Evolutionary conservation across 30 jellyfish, hydroid and myxozoan species (phyloP).

Genomic region (Nemopilema nomurai): DNA sequence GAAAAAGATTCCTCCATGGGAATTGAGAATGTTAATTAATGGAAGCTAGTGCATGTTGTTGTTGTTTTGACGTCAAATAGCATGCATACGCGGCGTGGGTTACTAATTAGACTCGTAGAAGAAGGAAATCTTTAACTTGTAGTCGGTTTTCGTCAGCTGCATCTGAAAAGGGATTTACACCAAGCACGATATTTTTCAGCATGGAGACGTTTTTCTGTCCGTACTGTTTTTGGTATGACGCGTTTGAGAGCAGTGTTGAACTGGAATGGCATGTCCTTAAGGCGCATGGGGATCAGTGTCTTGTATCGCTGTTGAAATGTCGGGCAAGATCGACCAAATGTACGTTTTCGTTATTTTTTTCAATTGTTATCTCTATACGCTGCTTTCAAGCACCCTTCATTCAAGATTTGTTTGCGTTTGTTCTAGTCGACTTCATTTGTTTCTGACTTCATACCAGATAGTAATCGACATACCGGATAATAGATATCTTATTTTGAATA

Average conservation of each 20-base stretch:
- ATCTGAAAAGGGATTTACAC: background rate
- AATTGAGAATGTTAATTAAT: no score
- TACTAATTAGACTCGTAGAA: no score
- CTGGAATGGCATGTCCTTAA: conserved; percentile 45
- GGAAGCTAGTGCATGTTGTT: no score
- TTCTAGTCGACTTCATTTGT: no score
- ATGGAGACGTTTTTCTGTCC: conserved; percentile 2
- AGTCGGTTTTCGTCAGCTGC: no score
- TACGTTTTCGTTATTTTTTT: background rate
- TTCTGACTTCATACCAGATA: no score
- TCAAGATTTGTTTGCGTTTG: no score
- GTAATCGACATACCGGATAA: no score
- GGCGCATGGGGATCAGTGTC: conserved; percentile 1
- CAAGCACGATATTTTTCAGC: background rate
- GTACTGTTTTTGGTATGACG: conserved; percentile 30
- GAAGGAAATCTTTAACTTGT: no score
- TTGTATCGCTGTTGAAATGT: conserved; percentile 17
- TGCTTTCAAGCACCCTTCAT: background rate
- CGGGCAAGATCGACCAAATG: background rate
- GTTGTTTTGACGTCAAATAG: background rate
- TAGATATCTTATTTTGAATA: no score
- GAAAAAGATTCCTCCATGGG: no score
- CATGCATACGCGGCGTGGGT: no score
- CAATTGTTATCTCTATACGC: background rate
- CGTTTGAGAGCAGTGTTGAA: conserved; percentile 3